phyloP scores from a whole-genome alignment of 2,888 invertebrate species.

The Pemphredon lugubris region DNA sequence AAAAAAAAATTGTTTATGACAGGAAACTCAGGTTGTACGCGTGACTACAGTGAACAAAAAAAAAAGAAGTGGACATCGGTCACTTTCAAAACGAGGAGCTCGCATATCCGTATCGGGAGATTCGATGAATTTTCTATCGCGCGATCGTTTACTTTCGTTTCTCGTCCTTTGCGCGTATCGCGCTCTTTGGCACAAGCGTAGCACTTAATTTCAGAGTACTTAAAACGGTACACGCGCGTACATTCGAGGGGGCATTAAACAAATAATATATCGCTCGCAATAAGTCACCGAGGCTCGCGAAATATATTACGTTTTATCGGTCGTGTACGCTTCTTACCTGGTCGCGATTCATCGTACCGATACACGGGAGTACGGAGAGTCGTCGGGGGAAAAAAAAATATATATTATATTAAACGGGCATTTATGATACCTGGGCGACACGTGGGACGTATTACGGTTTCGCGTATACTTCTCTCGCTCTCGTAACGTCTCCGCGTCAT shows the following conservation, averaged over 20 bases:
- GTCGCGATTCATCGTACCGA: slow-evolving; percentile 4
- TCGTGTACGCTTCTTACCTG: background rate
- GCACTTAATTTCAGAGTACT: background rate
- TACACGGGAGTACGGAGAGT: background rate
- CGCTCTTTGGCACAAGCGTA: background rate
- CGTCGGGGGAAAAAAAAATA: background rate
- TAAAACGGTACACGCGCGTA: background rate
- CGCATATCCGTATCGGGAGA: no score
- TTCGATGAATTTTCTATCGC: no score
- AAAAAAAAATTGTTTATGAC: no score
- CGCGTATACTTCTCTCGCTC: slow-evolving; percentile 6
- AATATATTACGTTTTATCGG: slow-evolving; percentile 7
- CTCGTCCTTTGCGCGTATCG: no score
- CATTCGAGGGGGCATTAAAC: background rate
- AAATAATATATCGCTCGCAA: background rate
- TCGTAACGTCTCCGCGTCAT: slow-evolving; percentile 9
- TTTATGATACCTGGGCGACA: slow-evolving; percentile 14
- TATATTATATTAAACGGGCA: slow-evolving; percentile 7
- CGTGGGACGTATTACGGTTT: slow-evolving; percentile 1
- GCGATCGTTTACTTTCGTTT: no score
- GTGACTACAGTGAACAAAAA: no score
- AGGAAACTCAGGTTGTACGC: no score
- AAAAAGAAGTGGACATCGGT: no score
- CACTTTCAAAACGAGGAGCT: no score
- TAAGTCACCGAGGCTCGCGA: slow-evolving; percentile 1